Evolutionary conservation across 2,113 vertebrate genomes (phyloP).

Genomic region (Rhodinocichla rosea): DNA sequence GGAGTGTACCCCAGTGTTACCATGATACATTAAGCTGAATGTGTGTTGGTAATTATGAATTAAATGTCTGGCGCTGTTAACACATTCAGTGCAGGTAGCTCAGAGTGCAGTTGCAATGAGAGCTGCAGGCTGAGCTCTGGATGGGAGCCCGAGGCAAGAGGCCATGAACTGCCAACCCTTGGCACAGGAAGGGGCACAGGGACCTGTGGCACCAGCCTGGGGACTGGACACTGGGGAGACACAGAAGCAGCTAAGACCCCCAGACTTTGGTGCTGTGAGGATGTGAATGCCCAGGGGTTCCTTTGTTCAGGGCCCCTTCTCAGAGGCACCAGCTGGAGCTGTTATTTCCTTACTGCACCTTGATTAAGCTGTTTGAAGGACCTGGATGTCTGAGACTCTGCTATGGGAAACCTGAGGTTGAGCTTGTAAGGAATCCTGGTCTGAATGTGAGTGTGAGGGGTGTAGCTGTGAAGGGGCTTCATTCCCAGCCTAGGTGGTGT

Average conservation of each 20-base stretch:
- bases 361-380: neutral
- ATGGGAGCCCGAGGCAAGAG: neutral
- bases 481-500: too few relatives aligned
- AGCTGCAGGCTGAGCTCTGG: neutral
- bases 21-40: neutral
- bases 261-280: neutral
- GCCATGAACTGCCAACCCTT: neutral
- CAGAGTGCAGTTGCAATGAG: accelerated
- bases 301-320: neutral
- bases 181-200: neutral
- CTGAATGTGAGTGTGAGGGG: neutral
- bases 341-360: neutral
- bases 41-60: neutral
- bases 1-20: neutral
- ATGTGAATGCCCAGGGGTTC: neutral
- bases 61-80: neutral
- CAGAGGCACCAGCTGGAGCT: neutral
- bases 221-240: neutral
- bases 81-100: neutral
- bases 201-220: neutral
- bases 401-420: neutral
- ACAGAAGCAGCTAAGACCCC: neutral
- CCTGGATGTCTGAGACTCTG: neutral
- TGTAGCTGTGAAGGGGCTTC: neutral
- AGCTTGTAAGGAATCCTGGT: neutral